Evolutionary conservation across 2,113 vertebrate genomes (phyloP), one percentile per base, ranked within the genome.

Genomic region (Thamnaconus septentrionalis): DNA sequence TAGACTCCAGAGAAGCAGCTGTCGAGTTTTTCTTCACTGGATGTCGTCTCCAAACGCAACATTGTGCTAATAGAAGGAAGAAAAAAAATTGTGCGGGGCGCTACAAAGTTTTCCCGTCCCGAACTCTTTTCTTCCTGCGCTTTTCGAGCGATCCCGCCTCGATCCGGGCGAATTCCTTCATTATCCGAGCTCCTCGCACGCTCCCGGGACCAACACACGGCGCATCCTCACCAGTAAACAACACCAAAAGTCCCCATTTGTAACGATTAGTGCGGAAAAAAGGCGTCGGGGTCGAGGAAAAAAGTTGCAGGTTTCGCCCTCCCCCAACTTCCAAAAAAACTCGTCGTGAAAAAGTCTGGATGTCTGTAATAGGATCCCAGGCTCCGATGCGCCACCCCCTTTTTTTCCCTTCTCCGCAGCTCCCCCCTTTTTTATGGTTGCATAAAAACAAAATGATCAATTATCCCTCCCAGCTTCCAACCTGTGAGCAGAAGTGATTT

Each of bases 361-460:
- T 85, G 43, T 80, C 49, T 91, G 92, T 91, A 93, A 93, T 83
- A 72, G 82, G 91, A 93, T 86, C 90, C 78, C 48, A 8, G 42
- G 72, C 65, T 84, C 81, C 9, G 58, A 84, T 46, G 89, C 86
- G 69, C 90, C 88, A 78, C 87, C 89, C 87, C 74, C 70, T 87
- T 76, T 58, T 73, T 69, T 69, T n/a, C n/a, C 58, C 40, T 43
- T 46, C 49, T 56, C 18, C 18, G 18, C 18, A 31, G 18, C 18
- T 60, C 53, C 40, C 47, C 47, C 40, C 31, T 4, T 3, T 42
- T 62, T 56, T 52, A 51, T 61, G 12, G 75, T 68, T 62, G 53
- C 63, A 70, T 58, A 69, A 75, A 81, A 80, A 73, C 70, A 71
- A 66, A 53, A 61, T 57, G 71, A 65, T 41, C 48, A 61, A 57